phyloP scores from a whole-genome alignment of 2,797 vertebrate species.

The Echeneis naucrates region DNA sequence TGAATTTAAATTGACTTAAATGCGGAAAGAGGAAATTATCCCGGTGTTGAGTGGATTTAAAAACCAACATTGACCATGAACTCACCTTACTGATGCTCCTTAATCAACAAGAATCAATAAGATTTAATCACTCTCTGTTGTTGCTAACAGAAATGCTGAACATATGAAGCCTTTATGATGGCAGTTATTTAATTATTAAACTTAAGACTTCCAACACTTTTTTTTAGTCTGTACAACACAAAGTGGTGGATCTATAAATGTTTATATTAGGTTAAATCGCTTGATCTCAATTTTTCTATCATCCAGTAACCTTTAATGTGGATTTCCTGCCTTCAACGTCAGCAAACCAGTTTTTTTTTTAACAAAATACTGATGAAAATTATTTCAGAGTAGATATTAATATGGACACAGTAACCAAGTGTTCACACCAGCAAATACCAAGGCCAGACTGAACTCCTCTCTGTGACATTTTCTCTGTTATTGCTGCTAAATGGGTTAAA shows the following conservation, averaged over 20 bases:
- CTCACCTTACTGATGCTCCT: background rate
- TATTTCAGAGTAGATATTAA: background rate
- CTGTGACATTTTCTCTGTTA: background rate
- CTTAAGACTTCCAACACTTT: too few relatives aligned
- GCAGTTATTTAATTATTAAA: too few relatives aligned
- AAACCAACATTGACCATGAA: background rate
- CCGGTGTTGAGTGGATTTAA: background rate
- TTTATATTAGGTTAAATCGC: background rate
- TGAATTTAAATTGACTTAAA: background rate
- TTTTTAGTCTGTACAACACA: too few relatives aligned
- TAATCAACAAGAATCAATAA: background rate
- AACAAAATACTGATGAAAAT: background rate
- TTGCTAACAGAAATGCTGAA: background rate
- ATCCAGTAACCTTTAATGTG: background rate
- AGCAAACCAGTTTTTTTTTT: too few relatives aligned
- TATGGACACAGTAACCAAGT: constrained; percentile 32
- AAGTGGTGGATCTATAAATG: background rate
- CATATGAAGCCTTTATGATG: background rate
- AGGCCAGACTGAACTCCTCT: constrained; percentile 7
- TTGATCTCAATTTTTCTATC: background rate
- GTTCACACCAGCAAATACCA: constrained; percentile 65
- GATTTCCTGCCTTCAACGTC: background rate
- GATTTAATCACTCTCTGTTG: background rate
- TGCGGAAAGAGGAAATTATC: background rate
- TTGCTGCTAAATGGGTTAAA: rapidly evolving